Evolutionary conservation across 2,888 invertebrate genomes (phyloP), one percentile per base, ranked within the genome.

Genomic region (Drosophila cracens): DNA sequence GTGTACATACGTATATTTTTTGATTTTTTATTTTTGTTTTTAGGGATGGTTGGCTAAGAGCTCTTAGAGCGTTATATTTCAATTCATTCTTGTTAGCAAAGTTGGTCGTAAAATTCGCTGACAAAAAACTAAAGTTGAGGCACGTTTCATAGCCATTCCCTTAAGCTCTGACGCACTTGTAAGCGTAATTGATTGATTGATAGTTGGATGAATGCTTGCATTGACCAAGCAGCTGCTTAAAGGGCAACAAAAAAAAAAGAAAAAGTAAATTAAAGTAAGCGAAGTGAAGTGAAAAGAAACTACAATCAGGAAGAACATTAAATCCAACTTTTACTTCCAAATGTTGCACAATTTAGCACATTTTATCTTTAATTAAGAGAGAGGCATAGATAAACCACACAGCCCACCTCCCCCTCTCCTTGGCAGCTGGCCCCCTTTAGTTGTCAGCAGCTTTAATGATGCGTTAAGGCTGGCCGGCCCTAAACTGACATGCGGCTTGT

Each of bases 171-270:
- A 61, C 79, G 71, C 71, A 72, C 70, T 79, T 79, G 87, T 81
- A 81, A 89, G 82, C 82, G 72, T 87, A 85, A 89, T 85, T 85
- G 87, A 85, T 85, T 89, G 85, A 85, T 87, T 85, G 85, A 85
- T 85, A 70, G 87, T 72, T 82, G 61, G 70, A 52, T 64, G 69
- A 52, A 49, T 71, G 66, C 36, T n/a, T 52, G 51, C 48, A 48
- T 5, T 57, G 72, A 31, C 46, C 64, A 56, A 65, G 33, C 74
- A 62, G 70, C 79, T 70, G 63, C 53, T 74, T 1, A 29, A 27
- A 21, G 18, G 34, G 40, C 33, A 52, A 38, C n/a, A n/a, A n/a
- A 49, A 38, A 34, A 56, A 13, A 38, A 46, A 18, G 4, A 8
- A 27, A 2, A 25, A 31, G 31, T 0, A 51, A 3, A 51, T 6